Percentiles rank a stretch among this genome's conserved stretches.
These are phyloP conservation scores for Diaphora mendica DNA, from an alignment of 2,888 invertebrate genomes.

Conservation along the genomic window DNA sequence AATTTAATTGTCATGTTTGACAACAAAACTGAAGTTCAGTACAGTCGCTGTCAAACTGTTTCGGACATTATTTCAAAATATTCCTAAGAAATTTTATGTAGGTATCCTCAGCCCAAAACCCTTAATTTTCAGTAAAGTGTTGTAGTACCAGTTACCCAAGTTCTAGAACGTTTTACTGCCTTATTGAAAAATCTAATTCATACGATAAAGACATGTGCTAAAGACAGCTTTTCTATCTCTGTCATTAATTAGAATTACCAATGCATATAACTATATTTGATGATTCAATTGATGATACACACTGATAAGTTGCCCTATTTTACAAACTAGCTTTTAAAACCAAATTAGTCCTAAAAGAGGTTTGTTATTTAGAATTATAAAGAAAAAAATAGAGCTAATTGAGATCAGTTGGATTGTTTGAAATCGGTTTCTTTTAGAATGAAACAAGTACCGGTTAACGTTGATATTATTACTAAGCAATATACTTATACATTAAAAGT, in stretches of 20 bases:
- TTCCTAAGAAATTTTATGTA: not conserved
- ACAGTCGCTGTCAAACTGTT: not conserved
- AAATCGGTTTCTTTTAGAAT: too few relatives aligned
- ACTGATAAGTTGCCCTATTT: not conserved
- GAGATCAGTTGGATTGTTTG: too few relatives aligned
- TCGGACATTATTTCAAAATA: not conserved
- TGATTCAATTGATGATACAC: not conserved
- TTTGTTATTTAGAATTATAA: not conserved
- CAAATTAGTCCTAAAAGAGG: not conserved
- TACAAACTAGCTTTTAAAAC: not conserved
- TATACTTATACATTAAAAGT: not conserved
- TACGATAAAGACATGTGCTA: not conserved
- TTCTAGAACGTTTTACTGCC: too few relatives aligned
- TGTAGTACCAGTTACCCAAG: not conserved
- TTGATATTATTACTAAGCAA: not conserved
- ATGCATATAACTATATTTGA: not conserved
- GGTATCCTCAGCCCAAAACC: not conserved
- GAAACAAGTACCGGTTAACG: not conserved
- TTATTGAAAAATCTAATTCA: too few relatives aligned
- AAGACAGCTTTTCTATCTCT: not conserved
- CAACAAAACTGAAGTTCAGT: not conserved
- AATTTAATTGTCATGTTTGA: not conserved
- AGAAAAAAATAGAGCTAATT: too few relatives aligned
- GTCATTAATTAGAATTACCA: not conserved
- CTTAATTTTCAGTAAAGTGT: not conserved